Evolutionary conservation across 2,797 vertebrate genomes (phyloP).

Genomic region (Eospalax fontanierii): DNA sequence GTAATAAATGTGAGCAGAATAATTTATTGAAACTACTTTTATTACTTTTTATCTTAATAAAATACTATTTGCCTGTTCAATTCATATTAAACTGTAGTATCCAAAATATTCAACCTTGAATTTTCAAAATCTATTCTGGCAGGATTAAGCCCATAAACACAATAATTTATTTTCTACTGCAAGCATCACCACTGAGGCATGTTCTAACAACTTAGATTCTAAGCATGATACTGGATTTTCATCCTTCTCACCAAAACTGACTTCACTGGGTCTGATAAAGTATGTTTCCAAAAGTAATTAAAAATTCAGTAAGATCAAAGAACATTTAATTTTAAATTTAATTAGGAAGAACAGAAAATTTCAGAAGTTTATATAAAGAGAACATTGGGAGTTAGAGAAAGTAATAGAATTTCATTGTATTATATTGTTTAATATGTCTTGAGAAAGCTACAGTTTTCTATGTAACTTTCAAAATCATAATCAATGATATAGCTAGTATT

Average conservation of each 20-base stretch:
- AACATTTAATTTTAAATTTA: constrained; percentile 77
- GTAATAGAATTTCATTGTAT: constrained; percentile 38
- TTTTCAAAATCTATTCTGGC: constrained; percentile 73
- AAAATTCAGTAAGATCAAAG: constrained; percentile 73
- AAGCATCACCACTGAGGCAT: constrained; percentile 75
- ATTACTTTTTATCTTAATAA: constrained; percentile 74
- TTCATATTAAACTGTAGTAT: constrained; percentile 74
- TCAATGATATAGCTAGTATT: not conserved
- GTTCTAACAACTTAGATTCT: constrained; percentile 77
- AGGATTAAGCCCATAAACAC: constrained; percentile 73
- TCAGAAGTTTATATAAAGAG: constrained; percentile 64
- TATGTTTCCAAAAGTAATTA: constrained; percentile 80
- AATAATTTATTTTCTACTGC: constrained; percentile 83
- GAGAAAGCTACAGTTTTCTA: constrained; percentile 52
- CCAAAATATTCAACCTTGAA: constrained; percentile 72
- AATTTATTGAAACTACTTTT: constrained; percentile 71
- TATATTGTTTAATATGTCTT: constrained; percentile 24
- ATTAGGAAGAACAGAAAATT: constrained; percentile 64
- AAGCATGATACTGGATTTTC: constrained; percentile 83
- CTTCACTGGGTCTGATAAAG: constrained; percentile 79
- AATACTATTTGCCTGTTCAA: constrained; percentile 67
- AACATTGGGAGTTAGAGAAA: constrained; percentile 47
- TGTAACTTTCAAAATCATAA: constrained; percentile 51
- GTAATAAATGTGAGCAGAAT: constrained; percentile 59
- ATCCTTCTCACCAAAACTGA: constrained; percentile 72